phyloP scores from a whole-genome alignment of 1,140 invertebrate species.

The Drosophila ogumai region DNA sequence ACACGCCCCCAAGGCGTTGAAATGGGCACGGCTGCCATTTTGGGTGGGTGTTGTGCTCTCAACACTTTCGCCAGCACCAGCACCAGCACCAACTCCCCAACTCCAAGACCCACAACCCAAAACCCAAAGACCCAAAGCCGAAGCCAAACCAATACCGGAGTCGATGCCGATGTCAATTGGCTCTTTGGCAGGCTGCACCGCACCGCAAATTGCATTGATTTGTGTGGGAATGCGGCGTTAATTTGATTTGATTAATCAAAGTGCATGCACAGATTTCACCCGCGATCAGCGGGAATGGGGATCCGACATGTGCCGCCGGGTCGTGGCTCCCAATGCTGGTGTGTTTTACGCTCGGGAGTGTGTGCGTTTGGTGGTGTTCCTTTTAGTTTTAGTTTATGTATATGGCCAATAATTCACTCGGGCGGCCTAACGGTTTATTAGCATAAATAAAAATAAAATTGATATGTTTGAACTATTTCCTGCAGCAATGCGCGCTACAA shows the following conservation, averaged over 20 bases:
- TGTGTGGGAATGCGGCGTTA: constrained; percentile 78
- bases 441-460: constrained; percentile 84
- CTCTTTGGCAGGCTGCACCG: constrained; percentile 53
- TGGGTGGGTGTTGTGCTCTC: constrained; percentile 75
- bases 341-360: constrained; percentile 19
- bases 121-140: constrained; percentile 1
- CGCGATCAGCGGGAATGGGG: constrained; percentile 24
- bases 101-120: background rate
- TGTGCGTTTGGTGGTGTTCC: constrained; percentile 20
- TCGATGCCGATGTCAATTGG: constrained; percentile 50
- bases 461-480: constrained; percentile 84
- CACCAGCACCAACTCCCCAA: background rate
- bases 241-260: constrained; percentile 83
- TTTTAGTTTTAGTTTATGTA: constrained; percentile 41
- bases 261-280: constrained; percentile 70
- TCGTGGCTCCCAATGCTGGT: constrained; percentile 44
- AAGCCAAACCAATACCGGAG: background rate
- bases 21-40: constrained; percentile 71
- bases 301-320: constrained; percentile 59
- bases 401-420: constrained; percentile 77
- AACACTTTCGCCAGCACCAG: constrained; percentile 72
- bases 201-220: constrained; percentile 80
- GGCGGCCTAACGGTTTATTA: constrained; percentile 78
- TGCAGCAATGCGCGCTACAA: constrained; percentile 82
- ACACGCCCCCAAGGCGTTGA: constrained; percentile 43